Evolutionary conservation across 1,140 invertebrate species (phyloP).

Genomic region (Megalonaias nervosa): DNA sequence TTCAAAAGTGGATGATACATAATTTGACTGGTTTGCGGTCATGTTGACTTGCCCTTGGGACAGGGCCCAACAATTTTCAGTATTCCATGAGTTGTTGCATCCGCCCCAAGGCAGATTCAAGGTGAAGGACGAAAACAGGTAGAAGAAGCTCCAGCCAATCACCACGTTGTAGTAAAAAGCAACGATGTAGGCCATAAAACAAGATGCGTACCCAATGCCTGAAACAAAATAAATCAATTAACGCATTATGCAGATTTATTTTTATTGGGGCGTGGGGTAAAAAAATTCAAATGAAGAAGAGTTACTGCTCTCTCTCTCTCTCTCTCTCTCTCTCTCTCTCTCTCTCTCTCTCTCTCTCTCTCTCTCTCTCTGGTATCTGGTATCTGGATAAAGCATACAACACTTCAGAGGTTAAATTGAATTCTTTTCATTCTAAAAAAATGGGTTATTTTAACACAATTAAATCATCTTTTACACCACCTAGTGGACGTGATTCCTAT

Average conservation of each 20-base stretch:
- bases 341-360: too few species aligned
- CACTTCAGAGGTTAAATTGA: too few species aligned
- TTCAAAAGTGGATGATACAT: constrained; percentile 50
- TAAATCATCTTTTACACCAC: too few species aligned
- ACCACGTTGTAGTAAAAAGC: constrained; percentile 99
- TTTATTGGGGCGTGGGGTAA: too few species aligned
- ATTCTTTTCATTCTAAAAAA: too few species aligned
- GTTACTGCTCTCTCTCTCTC: too few species aligned
- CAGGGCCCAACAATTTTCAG: constrained; percentile 76
- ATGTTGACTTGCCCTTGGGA: constrained; percentile 69
- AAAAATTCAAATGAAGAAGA: too few species aligned
- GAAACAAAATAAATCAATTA: constrained; percentile 9
- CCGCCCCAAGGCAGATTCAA: constrained; percentile 93
- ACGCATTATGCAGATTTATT: background rate
- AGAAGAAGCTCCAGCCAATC: constrained; percentile 97
- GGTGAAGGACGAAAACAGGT: constrained; percentile 96
- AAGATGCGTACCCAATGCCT: constrained; percentile 69
- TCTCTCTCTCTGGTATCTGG: too few species aligned
- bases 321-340: too few species aligned
- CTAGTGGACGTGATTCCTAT: too few species aligned
- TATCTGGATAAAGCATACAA: too few species aligned
- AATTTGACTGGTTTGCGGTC: constrained; percentile 9
- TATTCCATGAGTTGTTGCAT: constrained; percentile 85
- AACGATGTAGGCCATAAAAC: constrained; percentile 96
- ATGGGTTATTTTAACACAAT: too few species aligned